Evolutionary conservation across 92 coral and sea anemone species (phyloP).

Genomic region (Paramuricea clavata): DNA sequence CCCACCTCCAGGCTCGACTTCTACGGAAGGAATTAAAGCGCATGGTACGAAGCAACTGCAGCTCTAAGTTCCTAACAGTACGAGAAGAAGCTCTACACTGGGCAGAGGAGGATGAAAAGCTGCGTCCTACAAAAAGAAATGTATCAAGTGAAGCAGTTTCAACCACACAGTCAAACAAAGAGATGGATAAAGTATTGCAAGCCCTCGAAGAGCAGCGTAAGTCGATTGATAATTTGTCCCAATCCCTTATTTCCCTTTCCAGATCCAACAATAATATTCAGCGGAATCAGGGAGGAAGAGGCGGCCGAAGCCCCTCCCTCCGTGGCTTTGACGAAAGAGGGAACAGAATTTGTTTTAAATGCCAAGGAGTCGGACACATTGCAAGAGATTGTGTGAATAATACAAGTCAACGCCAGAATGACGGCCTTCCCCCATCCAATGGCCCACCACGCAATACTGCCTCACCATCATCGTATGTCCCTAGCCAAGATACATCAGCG

Average conservation of each 20-base stretch:
- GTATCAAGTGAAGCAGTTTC: constrained; percentile 25
- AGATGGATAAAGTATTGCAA: constrained; percentile 37
- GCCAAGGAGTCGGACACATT: constrained; percentile 52
- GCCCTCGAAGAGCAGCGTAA: constrained; percentile 55
- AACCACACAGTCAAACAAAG: neutral
- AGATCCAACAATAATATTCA: neutral
- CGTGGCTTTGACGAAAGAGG: neutral
- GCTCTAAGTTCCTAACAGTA: constrained; percentile 50
- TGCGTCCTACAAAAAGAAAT: neutral
- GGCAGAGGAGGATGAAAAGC: constrained; percentile 54
- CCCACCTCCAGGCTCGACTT: too few species aligned
- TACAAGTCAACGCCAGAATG: constrained; percentile 1
- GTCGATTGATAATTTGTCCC: constrained; percentile 34
- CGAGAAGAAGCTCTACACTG: constrained; percentile 66
- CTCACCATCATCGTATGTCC: neutral
- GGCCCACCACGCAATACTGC: neutral
- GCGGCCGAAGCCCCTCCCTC: constrained; percentile 4
- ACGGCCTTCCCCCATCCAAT: neutral
- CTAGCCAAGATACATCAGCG: constrained; percentile 14
- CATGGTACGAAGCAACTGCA: constrained; percentile 29
- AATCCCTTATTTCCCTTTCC: constrained; percentile 9
- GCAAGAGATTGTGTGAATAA: constrained; percentile 15
- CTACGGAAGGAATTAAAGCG: constrained; percentile 54
- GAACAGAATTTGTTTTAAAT: constrained; percentile 48
- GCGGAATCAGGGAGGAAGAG: constrained; percentile 22